These are phyloP conservation scores for Hyperoodon ampullatus DNA, from an alignment of 2,113 vertebrate species.

Conservation along the genomic window DNA sequence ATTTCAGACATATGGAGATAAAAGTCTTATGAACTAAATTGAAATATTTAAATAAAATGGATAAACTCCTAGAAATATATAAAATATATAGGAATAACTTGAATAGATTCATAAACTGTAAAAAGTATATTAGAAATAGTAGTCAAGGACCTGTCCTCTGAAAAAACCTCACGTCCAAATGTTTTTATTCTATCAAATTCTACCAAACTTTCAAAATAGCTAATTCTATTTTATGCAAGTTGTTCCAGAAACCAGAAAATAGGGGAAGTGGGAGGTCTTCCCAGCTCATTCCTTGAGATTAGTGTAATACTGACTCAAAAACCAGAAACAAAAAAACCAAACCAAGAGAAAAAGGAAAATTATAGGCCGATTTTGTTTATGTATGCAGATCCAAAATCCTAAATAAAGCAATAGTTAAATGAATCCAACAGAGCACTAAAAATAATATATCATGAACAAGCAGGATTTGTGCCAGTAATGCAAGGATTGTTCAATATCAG, in stretches of 20 bases:
- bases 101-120: not conserved
- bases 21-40: not conserved
- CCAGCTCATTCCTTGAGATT: not conserved
- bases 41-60: not conserved
- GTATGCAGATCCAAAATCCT: not conserved
- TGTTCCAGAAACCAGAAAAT: not conserved
- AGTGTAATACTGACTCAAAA: not conserved
- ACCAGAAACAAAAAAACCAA: not conserved
- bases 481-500: not conserved
- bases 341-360: not conserved
- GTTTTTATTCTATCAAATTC: conserved; percentile 23
- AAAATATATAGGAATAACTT: not conserved
- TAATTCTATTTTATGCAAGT: not conserved
- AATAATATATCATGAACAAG: not conserved
- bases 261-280: not conserved
- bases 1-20: not conserved
- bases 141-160: not conserved
- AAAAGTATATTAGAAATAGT: not conserved
- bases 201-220: not conserved
- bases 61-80: not conserved
- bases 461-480: not conserved
- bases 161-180: not conserved
- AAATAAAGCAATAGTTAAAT: conserved; percentile 3
- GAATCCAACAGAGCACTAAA: not conserved
- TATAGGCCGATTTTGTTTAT: not conserved